Percentiles rank a stretch among this genome's conserved stretches.
Conservation (phyloP, 2,888 invertebrate species). For the Brachyptera putata region DNA sequence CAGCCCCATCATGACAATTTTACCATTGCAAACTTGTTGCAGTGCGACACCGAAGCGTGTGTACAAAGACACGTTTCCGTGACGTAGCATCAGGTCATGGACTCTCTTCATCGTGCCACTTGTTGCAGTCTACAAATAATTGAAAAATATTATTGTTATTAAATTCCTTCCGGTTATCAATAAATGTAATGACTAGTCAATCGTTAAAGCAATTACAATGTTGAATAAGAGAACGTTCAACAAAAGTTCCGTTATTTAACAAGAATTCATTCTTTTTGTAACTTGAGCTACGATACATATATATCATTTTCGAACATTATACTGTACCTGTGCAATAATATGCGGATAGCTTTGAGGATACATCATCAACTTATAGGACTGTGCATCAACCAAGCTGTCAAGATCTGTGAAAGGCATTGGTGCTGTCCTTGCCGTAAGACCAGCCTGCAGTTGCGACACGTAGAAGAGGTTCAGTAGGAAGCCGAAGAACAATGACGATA, state of each 20-base stretch:
- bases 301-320: neutral
- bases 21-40: neutral
- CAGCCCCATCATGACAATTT: neutral
- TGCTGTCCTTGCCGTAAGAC: neutral
- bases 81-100: neutral
- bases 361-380: neutral
- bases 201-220: too few species aligned
- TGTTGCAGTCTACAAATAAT: neutral
- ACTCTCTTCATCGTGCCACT: neutral
- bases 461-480: neutral
- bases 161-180: neutral
- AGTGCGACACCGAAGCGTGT: neutral
- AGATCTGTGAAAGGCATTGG: neutral
- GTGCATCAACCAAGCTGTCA: neutral
- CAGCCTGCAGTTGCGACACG: neutral
- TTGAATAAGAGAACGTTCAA: too few species aligned
- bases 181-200: too few species aligned
- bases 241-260: too few species aligned
- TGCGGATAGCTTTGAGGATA: neutral
- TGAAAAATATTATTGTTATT: neutral
- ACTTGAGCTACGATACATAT: neutral
- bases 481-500: neutral
- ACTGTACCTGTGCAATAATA: neutral
- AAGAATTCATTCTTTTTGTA: neutral
- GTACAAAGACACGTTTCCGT: neutral